Evolutionary conservation across 2,113 vertebrate genomes (phyloP).

Genomic region (Ptyas mucosa): DNA sequence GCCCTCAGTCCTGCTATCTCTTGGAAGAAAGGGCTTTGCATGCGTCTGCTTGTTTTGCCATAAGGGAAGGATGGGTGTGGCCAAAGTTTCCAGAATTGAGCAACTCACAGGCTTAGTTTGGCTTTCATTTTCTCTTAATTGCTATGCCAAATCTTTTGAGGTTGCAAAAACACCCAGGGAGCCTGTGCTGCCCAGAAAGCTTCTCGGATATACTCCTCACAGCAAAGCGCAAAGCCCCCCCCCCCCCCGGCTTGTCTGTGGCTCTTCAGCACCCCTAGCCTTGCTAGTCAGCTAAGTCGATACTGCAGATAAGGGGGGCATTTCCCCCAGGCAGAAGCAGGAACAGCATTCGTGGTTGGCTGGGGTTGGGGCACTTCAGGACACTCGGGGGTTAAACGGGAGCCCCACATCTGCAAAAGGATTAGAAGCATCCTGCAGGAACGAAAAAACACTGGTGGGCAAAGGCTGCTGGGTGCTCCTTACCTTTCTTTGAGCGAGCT

Average conservation of each 20-base stretch:
- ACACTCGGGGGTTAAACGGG: background rate
- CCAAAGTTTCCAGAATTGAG: background rate
- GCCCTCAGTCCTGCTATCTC: background rate
- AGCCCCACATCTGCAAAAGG: background rate
- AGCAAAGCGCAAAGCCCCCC: background rate
- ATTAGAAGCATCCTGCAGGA: background rate
- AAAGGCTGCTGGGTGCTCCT: background rate
- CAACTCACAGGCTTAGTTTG: background rate
- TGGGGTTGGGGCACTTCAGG: background rate
- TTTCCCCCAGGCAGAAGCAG: background rate
- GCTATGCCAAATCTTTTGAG: background rate
- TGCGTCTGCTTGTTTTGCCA: background rate
- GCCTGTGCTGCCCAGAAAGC: background rate
- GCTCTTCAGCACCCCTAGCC: background rate
- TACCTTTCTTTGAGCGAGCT: background rate
- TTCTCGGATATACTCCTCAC: accelerated
- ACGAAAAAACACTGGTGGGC: background rate
- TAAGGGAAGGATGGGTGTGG: background rate
- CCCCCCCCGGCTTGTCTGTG: accelerated
- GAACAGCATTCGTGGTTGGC: background rate
- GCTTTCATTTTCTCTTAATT: background rate
- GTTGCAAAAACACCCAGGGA: background rate
- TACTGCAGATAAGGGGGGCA: background rate
- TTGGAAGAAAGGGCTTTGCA: background rate
- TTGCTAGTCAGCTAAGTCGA: background rate